A percentile compares a stretch with the other conserved stretches of the same genome.
These are phyloP conservation scores for Crambe crambe DNA, from an alignment of 37 sponge, comb jelly and placozoan genomes.

Conservation along the genomic window DNA sequence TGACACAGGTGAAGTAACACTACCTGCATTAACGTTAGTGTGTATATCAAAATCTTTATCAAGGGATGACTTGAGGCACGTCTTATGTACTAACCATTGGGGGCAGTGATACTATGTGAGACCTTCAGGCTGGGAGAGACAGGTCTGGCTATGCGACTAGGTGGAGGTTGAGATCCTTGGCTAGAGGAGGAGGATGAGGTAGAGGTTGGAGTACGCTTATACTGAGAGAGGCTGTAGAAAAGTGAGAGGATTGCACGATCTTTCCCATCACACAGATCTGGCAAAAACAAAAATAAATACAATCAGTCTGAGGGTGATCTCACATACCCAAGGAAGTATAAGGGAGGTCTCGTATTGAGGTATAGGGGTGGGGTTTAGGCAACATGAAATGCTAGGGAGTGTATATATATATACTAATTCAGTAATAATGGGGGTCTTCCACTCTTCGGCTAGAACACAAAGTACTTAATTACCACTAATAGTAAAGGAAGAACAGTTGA, in stretches of 20 bases:
- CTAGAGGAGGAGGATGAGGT: background rate
- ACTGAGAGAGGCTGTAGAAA: slow-evolving; percentile 61
- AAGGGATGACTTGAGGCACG: no score
- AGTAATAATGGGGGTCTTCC: background rate
- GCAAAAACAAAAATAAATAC: background rate
- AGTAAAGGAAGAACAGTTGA: slow-evolving; percentile 31
- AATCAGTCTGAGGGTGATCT: background rate
- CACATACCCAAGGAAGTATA: background rate
- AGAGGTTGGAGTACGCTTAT: slow-evolving; percentile 20
- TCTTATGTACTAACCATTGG: no score
- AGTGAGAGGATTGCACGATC: slow-evolving; percentile 45
- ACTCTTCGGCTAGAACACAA: background rate
- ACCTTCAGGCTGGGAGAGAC: slow-evolving; percentile 44
- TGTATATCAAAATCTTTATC: no score
- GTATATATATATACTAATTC: background rate
- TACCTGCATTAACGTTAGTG: background rate
- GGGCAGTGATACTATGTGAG: background rate
- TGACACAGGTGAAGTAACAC: background rate
- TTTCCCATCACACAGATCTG: slow-evolving; percentile 65
- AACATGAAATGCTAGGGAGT: background rate
- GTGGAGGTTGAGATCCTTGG: background rate
- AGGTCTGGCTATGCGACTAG: slow-evolving; percentile 37
- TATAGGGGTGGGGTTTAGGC: background rate
- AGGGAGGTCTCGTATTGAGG: background rate
- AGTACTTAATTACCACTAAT: slow-evolving; percentile 19